Base-by-base conservation (phyloP, 1,140 invertebrate species). In the Bombus ignitus region DNA sequence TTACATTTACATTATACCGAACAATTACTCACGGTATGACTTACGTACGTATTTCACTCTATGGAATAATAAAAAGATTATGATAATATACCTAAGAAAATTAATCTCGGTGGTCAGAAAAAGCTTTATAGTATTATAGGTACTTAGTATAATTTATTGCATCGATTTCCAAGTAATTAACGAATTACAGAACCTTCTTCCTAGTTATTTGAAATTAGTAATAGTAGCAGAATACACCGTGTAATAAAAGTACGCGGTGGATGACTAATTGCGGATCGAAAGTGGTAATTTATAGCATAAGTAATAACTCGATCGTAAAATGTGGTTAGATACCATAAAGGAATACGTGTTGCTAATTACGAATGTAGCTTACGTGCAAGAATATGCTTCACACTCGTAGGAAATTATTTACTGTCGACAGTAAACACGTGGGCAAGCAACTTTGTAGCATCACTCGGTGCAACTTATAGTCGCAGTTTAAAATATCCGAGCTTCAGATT, bases 261-360 rank as follows among this genome's bases (percentile, higher is more conserved):
- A 53, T 53, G 68, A 70, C 15, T 70, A 70, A 70, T 70, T 25
- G 10, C 35, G 9, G 37, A 70, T 70, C 68, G 35, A 39, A 25
- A 39, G 37, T 25, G 22, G 22, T 70, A 70, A 68, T 68, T 68
- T 70, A 37, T 70, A 39, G 68, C 59, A 3, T 10, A 25, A 37
- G 37, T 70, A 37, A 39, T 70, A 70, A 70, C 68, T 8, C 18
- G 68, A 70, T 70, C 35, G 68, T 70, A 70, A 70, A 70, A 12
- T 39, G 10, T 25, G 22, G 3, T 4, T 37, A 37, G 22, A 37
- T 25, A 10, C 22, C 35, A 37, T 37, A 9, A 22, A 9, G 68
- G 68, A 39, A 39, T 22, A 39, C 35, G 18, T 25, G 66, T 74
- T 47, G 18, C 44, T 35, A 42, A 74, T 74, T 74, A 47, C n/a